Evolutionary conservation across 2,888 invertebrate species (phyloP).

Genomic region (Eupsilia transversa): DNA sequence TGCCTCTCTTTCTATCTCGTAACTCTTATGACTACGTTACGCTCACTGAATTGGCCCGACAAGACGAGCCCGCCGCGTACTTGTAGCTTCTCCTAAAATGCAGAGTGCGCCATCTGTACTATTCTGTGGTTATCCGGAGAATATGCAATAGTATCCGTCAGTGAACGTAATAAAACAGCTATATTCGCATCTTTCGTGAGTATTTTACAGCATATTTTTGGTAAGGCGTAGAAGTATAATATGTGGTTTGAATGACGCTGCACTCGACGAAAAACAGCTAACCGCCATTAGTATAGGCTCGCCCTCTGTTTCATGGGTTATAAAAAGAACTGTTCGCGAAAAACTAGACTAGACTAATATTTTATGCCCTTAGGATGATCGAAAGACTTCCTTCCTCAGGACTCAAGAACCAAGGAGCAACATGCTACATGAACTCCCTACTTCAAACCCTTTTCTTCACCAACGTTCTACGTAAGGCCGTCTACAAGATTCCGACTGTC

Average conservation of each 20-base stretch:
- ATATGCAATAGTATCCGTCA: conserved; percentile 7
- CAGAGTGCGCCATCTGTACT: no score
- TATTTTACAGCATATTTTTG: neutral
- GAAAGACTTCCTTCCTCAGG: conserved; percentile 87
- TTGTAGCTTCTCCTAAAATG: no score
- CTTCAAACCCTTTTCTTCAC: conserved; percentile 99
- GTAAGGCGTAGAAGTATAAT: neutral
- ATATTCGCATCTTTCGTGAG: neutral
- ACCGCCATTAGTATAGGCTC: neutral
- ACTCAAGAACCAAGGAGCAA: conserved; percentile 99
- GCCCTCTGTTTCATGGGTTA: neutral
- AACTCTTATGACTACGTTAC: no score
- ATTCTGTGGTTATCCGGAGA: conserved; percentile 14
- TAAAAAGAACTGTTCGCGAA: neutral
- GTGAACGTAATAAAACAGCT: conserved; percentile 9
- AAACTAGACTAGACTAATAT: neutral
- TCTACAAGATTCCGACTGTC: conserved; percentile 99
- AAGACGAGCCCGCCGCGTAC: no score
- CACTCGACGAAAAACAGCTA: neutral
- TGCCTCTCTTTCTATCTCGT: no score
- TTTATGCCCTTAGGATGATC: neutral
- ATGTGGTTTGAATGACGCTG: neutral
- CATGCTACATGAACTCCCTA: conserved; percentile 99
- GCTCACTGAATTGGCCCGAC: no score
- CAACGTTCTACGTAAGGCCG: conserved; percentile 96